phyloP scores from a whole-genome alignment of 1,140 invertebrate genomes.

The Pseudobourletiella spinata region DNA sequence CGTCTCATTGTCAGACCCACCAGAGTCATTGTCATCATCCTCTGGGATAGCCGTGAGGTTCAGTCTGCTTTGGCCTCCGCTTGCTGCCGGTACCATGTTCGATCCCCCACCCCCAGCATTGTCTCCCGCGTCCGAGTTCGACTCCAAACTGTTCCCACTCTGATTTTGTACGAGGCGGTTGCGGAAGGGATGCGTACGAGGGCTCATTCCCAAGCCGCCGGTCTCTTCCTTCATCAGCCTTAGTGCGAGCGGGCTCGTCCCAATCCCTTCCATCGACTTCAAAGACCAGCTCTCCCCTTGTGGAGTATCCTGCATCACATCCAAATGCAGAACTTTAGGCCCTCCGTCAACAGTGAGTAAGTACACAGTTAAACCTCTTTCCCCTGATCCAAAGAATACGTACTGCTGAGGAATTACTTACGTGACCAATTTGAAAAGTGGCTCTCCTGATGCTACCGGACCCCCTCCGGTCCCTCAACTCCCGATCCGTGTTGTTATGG shows the following conservation, averaged over 20 bases:
- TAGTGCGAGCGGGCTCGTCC: conserved; percentile 18
- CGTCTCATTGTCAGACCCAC: not conserved
- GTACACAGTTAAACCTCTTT: too few species aligned
- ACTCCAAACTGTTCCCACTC: not conserved
- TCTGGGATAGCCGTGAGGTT: conserved; percentile 30
- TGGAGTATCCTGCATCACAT: conserved; percentile 20
- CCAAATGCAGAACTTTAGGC: too few species aligned
- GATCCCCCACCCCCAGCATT: not conserved
- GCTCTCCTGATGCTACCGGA: conserved; percentile 17
- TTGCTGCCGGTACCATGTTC: not conserved
- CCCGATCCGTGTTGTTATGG: conserved; percentile 6
- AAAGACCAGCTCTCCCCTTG: conserved; percentile 22
- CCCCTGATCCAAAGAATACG: too few species aligned
- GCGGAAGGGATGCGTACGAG: not conserved
- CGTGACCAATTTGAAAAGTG: conserved; percentile 24
- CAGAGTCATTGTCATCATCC: conserved; percentile 12
- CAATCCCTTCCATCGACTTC: conserved; percentile 2
- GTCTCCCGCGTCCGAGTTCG: not conserved
- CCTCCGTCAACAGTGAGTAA: too few species aligned
- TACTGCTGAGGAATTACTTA: not conserved
- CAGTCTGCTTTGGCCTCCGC: conserved; percentile 19
- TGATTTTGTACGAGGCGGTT: not conserved
- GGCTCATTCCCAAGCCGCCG: not conserved
- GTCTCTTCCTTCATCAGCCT: conserved; percentile 12
- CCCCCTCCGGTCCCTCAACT: conserved; percentile 22